Base-by-base conservation (phyloP, 2,113 vertebrate species). In the Pycnonotus jocosus region DNA sequence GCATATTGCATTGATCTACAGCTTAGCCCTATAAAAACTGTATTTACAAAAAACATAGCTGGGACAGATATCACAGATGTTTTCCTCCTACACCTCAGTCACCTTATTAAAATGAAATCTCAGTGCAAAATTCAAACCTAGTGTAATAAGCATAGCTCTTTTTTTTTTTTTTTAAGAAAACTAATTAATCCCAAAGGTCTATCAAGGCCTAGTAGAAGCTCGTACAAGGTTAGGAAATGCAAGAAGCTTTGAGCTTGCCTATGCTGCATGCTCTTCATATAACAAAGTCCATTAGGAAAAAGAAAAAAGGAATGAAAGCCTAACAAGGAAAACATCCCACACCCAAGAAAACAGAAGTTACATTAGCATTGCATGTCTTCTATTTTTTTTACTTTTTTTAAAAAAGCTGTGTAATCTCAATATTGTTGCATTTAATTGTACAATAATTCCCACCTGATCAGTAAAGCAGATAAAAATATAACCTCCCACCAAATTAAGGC, bases 171-270 rank as follows among this genome's bases (percentile, higher is more conserved):
- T 65, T 10, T 4, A 85, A 76, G 70, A 66, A 93, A 86, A 93
- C 35, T 87, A 89, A 89, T 94, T 92, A 91, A 91, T 87, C 90
- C 71, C 87, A 92, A 81, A 88, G 71, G 54, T 73, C 47, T 91
- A 14, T 13, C 48, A 71, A 84, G 92, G 57, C 40, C 54, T 48
- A 82, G 45, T 10, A 72, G 51, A 87, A 57, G 14, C 28, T 56
- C 56, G 18, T 15, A 44, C 15, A 70, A 24, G 4, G 20, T 47
- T 38, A 50, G 37, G 23, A 84, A 91, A 89, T 48, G 22, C 42
- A 92, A 79, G 53, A 68, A 93, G 53, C 23, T 78, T 70, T 70
- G 56, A 74, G 69, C 8, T 69, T 69, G 28, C 24, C 65, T 68
- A 2, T 35, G 45, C 28, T 65, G n/a, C 25, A 35, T 9, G 33